Base-by-base conservation (phyloP, 2,113 vertebrate genomes). In the Okapia johnstoni region DNA sequence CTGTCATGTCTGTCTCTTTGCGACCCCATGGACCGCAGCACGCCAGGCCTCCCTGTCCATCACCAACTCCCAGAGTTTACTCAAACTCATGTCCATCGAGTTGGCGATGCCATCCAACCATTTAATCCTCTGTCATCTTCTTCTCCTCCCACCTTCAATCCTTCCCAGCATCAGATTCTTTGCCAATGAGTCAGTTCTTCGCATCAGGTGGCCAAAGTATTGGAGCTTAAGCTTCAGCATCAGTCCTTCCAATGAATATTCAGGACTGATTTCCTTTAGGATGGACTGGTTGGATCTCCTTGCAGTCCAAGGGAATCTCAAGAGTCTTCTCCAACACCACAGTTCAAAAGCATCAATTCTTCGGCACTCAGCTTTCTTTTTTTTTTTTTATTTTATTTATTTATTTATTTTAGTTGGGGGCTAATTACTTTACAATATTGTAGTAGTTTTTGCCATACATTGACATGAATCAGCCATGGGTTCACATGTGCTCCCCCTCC, bases 61-160 rank as follows among this genome's bases (percentile, higher is more conserved):
- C n/a, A 36, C n/a, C 19, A 70, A 70, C 63, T 66, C 63, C n/a
- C 0, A 0, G n/a, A 66, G 17, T 5, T 21, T n/a, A 66, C 33
- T 66, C n/a, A 66, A n/a, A 66, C 63, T 36, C 63, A 63, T 8
- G n/a, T 36, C 63, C 63, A 66, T 21, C 4, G 4, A 66, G 33
- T 66, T 33, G 3, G 33, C 36, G 33, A 66, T 66, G 63, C 8
- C 0, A 70, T 36, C 17, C 9, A 70, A n/a, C 63, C 8, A 36
- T 70, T 17, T 70, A 17, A 70, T 36, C 63, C 63, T 70, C 63
- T 70, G 4, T 66, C 2, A 2, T 36, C 33, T 33, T 8, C n/a
- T 36, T 70, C 63, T 70, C 63, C 17, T 16, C 63, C 9, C n/a
- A 17, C 63, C 63, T n/a, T n/a, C n/a, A 70, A 5, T 70, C 8